Evolutionary conservation across 2,888 invertebrate species (phyloP).

Genomic region (Elaeidobius kamerunicus): DNA sequence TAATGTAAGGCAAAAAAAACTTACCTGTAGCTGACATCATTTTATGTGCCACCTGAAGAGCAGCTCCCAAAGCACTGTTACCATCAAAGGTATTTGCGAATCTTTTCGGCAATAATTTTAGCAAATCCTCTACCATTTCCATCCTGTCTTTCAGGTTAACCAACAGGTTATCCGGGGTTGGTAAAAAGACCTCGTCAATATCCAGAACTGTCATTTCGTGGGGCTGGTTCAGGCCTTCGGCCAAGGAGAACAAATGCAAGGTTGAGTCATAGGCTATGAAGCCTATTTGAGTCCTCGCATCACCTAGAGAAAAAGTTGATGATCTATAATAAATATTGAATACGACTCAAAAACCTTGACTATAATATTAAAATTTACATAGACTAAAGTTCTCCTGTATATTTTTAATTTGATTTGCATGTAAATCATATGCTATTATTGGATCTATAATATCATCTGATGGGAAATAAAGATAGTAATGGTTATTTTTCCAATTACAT

Average conservation of each 20-base stretch:
- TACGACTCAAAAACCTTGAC: no score
- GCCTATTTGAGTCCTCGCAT: conserved; percentile 89
- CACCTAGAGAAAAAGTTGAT: conserved; percentile 57
- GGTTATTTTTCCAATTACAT: no score
- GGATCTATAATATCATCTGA: no score
- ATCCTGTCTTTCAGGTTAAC: conserved; percentile 87
- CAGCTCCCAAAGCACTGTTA: conserved; percentile 86
- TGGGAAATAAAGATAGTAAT: no score
- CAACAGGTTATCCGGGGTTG: conserved; percentile 87
- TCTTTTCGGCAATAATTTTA: conserved; percentile 74
- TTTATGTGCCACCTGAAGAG: conserved; percentile 88
- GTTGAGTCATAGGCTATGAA: conserved; percentile 90
- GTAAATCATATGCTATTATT: no score
- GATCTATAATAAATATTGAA: no score
- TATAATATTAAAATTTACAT: no score
- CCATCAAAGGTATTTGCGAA: conserved; percentile 63
- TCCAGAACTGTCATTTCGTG: conserved; percentile 90
- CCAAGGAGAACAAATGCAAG: conserved; percentile 90
- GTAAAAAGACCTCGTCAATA: conserved; percentile 92
- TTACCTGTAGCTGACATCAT: conserved; percentile 84
- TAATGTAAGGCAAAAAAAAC: not conserved
- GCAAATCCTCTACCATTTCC: conserved; percentile 70
- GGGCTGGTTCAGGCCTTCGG: conserved; percentile 77
- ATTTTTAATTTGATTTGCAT: no score
- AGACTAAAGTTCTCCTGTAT: no score